These are phyloP conservation scores for Andrena cerasifolii DNA, from an alignment of 1,140 invertebrate genomes.

Conservation along the genomic window DNA sequence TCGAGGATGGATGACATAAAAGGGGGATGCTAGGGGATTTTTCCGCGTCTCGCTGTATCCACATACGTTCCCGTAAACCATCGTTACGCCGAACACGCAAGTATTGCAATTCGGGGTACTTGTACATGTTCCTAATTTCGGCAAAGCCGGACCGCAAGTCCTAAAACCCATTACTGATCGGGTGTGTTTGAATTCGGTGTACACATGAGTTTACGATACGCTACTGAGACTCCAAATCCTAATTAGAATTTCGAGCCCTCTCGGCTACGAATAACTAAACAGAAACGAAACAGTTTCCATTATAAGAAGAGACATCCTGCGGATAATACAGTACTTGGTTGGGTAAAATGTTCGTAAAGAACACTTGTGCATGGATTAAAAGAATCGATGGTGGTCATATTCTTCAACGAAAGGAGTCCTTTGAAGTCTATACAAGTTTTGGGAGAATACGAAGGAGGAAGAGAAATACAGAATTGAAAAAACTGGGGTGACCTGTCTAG, in stretches of 20 bases:
- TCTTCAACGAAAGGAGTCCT: no score
- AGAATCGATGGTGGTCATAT: no score
- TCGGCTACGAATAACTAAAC: background rate
- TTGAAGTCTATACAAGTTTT: no score
- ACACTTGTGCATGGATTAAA: no score
- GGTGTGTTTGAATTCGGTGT: conserved; percentile 27
- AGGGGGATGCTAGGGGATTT: background rate
- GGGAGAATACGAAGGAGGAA: no score
- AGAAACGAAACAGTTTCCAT: background rate
- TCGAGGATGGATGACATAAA: background rate
- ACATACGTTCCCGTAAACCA: background rate
- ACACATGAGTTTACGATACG: conserved; percentile 26
- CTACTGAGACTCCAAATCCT: background rate
- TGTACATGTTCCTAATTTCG: conserved; percentile 41
- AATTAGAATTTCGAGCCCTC: conserved; percentile 29
- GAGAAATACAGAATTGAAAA: no score
- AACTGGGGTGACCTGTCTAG: no score
- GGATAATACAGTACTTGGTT: no score
- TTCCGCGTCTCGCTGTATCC: background rate
- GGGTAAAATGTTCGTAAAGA: no score
- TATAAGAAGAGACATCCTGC: no score
- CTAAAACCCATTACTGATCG: conserved; percentile 44
- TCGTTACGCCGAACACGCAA: conserved; percentile 1
- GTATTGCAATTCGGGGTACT: conserved; percentile 16
- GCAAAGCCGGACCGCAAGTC: conserved; percentile 26